Evolutionary conservation across 2,797 vertebrate species (phyloP).

Genomic region (Chelidonichthys spinosus): DNA sequence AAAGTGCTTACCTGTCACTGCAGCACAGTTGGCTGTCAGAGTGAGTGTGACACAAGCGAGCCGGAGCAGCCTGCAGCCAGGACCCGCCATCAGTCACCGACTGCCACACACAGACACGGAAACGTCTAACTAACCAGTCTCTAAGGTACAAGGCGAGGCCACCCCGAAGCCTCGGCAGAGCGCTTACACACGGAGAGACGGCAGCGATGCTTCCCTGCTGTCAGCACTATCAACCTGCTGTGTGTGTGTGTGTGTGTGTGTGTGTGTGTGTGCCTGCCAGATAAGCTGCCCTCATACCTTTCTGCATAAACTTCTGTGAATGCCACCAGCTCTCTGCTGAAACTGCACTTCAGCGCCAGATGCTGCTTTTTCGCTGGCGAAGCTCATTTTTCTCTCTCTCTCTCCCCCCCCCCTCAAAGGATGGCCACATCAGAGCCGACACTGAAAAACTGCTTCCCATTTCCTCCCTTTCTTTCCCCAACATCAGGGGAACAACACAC

Average conservation of each 20-base stretch:
- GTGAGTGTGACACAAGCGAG: conserved; percentile 73
- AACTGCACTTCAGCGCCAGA: conserved; percentile 81
- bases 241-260: conserved; percentile 24
- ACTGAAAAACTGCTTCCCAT: conserved; percentile 65
- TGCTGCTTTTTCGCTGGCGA: conserved; percentile 67
- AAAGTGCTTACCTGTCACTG: conserved; percentile 83
- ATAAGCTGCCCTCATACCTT: conserved; percentile 81
- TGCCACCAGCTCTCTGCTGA: conserved; percentile 83
- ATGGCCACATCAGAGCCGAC: conserved; percentile 76
- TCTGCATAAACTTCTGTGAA: conserved; percentile 77
- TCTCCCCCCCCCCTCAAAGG: conserved; percentile 66
- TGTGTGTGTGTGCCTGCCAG: conserved; percentile 50
- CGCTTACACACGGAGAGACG: conserved; percentile 41
- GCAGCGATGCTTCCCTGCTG: conserved; percentile 74
- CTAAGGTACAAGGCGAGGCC: conserved; percentile 74
- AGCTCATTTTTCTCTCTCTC: conserved; percentile 71
- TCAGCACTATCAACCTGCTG: conserved; percentile 77
- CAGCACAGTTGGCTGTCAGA: conserved; percentile 74
- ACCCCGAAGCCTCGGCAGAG: conserved; percentile 70
- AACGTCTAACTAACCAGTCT: conserved; percentile 81
- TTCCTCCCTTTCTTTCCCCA: conserved; percentile 42
- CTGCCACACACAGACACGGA: conserved; percentile 69
- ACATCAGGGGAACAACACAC: conserved; percentile 24
- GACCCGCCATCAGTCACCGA: conserved; percentile 77
- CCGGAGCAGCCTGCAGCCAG: conserved; percentile 74